These are phyloP conservation scores for Drosophila burlai DNA, from an alignment of 1,140 invertebrate species.

Conservation along the genomic window DNA sequence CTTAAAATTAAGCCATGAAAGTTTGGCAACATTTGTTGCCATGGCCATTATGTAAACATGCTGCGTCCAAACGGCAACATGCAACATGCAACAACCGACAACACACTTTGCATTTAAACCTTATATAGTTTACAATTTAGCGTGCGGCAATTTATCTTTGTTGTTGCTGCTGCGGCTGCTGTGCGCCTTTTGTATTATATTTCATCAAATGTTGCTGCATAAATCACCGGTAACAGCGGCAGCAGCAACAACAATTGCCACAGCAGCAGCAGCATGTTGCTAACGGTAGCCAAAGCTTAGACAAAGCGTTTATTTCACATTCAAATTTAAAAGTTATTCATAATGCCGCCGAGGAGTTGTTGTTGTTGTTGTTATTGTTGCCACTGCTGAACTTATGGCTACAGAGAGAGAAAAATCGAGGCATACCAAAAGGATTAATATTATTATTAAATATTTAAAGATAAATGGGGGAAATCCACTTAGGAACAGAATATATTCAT, in stretches of 20 bases:
- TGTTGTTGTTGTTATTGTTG: slow-evolving; percentile 10
- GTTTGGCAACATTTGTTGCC: slow-evolving; percentile 36
- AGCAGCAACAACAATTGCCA: slow-evolving; percentile 24
- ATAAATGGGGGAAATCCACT: too few relatives aligned
- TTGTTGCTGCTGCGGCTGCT: slow-evolving; percentile 54
- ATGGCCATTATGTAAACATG: slow-evolving; percentile 53
- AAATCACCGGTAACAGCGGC: slow-evolving; percentile 63
- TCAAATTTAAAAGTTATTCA: slow-evolving; percentile 84
- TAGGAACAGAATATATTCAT: too few relatives aligned
- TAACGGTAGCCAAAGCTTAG: slow-evolving; percentile 78
- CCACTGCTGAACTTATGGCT: slow-evolving; percentile 1
- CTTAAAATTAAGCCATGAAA: slow-evolving; percentile 37
- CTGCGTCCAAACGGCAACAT: slow-evolving; percentile 6
- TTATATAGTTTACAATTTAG: slow-evolving; percentile 81
- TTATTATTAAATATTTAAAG: too few relatives aligned
- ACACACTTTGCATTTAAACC: slow-evolving; percentile 69
- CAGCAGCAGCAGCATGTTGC: slow-evolving; percentile 67
- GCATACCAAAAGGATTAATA: not conserved
- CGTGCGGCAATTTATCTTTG: slow-evolving; percentile 76
- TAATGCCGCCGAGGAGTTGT: slow-evolving; percentile 60
- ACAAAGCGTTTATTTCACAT: slow-evolving; percentile 84
- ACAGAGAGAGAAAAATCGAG: not conserved
- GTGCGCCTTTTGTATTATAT: slow-evolving; percentile 80
- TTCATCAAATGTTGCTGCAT: slow-evolving; percentile 81
- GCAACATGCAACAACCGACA: slow-evolving; percentile 16